Base-by-base conservation (phyloP, 1,140 invertebrate genomes). In the Drosophila seguyi region DNA sequence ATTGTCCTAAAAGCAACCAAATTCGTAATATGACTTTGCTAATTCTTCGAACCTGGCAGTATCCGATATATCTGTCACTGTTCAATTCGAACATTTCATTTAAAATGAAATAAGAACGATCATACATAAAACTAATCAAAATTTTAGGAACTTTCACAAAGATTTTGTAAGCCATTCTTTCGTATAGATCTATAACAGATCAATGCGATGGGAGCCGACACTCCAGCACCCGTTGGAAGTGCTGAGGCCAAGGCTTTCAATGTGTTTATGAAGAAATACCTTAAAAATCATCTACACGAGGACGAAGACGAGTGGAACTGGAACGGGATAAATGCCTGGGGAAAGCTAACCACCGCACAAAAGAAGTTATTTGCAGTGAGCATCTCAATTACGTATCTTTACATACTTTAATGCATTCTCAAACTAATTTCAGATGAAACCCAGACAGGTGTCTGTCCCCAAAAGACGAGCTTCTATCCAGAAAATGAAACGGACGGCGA, bases 341-440 rank as follows among this genome's bases (percentile, higher is more conserved):
- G 63, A 4, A 71, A 56, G 50, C 20, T 71, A 6, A 25, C 14
- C 10, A 20, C 20, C 3, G 1, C 22, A 5, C 39, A 71, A 25
- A 68, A 71, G 4, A 16, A 6, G 8, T 11, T 25, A 0, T 71
- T 71, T 56, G 34, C 52, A 11, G 67, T 71, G 14, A 57, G 60
- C 2, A 6, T 38, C 5, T 25, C 5, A 25, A 36, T 13, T 2
- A 11, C 3, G 6, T n/a, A 11, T 6, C 5, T 10, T 10, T 4
- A 4, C 3, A 18, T 3, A 1, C 14, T 1, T 10, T 10, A 20
- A 34, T 14, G 18, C 20, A 34, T 52, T 52, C 18, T 6, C n/a
- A 6, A 34, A 8, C 4, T 6, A 41, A n/a, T 11, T 11, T 10
- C 18, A 63, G 60, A 20, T 31, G 0, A 41, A 6, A 1, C 36